Evolutionary conservation across 2,888 invertebrate genomes (phyloP).

Genomic region (Hemithea aestivaria): DNA sequence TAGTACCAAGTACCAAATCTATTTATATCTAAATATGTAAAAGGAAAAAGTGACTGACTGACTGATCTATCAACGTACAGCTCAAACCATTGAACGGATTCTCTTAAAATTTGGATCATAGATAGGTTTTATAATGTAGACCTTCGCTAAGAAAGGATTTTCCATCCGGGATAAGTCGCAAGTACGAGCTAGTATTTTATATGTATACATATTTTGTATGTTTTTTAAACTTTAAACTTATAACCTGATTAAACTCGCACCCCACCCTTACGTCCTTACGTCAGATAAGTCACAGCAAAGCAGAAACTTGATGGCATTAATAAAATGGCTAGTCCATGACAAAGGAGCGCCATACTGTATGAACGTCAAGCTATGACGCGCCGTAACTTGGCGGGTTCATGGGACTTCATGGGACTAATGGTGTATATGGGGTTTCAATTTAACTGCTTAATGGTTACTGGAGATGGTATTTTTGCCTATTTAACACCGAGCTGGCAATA

Average conservation of each 20-base stretch:
- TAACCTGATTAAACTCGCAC: slow-evolving; percentile 21
- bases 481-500: too few species aligned
- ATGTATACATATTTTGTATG: too few species aligned
- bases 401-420: slow-evolving; percentile 2
- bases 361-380: slow-evolving; percentile 25
- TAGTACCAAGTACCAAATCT: too few species aligned
- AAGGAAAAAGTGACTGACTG: too few species aligned
- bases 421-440: slow-evolving; percentile 8
- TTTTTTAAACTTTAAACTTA: background rate
- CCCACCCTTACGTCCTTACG: slow-evolving; percentile 27
- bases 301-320: slow-evolving; percentile 48
- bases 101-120: too few species aligned
- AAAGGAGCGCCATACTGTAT: slow-evolving; percentile 30
- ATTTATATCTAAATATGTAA: too few species aligned
- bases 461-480: background rate
- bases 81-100: too few species aligned
- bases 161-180: too few species aligned
- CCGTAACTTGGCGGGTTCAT: slow-evolving; percentile 13
- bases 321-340: slow-evolving; percentile 43
- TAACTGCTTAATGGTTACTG: slow-evolving; percentile 6
- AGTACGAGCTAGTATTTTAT: too few species aligned
- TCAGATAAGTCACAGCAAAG: slow-evolving; percentile 41
- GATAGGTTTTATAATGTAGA: too few species aligned
- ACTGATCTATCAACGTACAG: too few species aligned
- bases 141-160: too few species aligned